Conservation (phyloP, 2,797 vertebrate genomes). For the Arremon brunneinucha region DNA sequence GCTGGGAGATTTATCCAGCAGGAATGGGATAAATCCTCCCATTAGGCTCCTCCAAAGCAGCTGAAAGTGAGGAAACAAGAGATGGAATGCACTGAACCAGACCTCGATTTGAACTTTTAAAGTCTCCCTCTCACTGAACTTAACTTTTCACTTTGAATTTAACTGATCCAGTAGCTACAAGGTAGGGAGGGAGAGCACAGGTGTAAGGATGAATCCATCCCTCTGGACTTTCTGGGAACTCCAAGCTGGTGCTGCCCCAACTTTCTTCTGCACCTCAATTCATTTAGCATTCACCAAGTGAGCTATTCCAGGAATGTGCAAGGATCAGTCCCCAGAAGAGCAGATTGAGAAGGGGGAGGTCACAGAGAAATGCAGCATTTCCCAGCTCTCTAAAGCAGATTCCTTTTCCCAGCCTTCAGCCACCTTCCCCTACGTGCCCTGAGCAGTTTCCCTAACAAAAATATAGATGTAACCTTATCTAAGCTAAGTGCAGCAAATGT, state of each 20-base stretch:
- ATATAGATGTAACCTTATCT: slow-evolving; percentile 75
- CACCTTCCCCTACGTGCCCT: not conserved
- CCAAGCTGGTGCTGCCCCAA: not conserved
- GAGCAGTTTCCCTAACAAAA: slow-evolving; percentile 65
- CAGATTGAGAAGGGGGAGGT: not conserved
- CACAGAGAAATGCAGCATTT: not conserved
- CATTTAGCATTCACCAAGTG: not conserved
- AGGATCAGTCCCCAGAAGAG: slow-evolving; percentile 41
- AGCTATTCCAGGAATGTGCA: slow-evolving; percentile 63
- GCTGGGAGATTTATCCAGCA: not conserved
- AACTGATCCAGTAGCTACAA: not conserved
- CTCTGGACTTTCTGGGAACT: not conserved
- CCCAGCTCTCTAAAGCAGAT: not conserved
- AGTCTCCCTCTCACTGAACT: not conserved
- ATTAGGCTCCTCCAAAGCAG: not conserved
- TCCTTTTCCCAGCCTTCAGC: not conserved
- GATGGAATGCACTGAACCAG: not conserved
- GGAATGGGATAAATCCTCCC: not conserved
- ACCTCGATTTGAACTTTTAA: slow-evolving; percentile 40
- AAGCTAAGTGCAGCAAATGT: slow-evolving; percentile 57
- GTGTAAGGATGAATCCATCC: not conserved
- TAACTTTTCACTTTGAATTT: slow-evolving; percentile 32
- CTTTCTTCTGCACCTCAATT: not conserved
- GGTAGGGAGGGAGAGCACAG: not conserved
- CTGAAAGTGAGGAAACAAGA: not conserved